phyloP scores from a whole-genome alignment of 2,888 invertebrate species.

The Antheraea assamensis region DNA sequence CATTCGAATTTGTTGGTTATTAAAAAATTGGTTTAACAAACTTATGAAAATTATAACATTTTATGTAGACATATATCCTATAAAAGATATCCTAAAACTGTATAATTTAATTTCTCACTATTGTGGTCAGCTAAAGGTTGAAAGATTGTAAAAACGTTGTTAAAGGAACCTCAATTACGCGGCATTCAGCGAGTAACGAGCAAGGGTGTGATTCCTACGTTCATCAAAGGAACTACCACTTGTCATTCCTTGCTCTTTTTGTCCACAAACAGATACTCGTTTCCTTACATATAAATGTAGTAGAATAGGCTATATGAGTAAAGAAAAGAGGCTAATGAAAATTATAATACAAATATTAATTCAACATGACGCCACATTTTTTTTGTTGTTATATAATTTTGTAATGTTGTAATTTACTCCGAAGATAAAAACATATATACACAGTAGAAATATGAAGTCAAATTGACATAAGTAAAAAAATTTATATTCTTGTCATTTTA shows the following conservation, averaged over 20 bases:
- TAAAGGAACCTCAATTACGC: conserved; percentile 61
- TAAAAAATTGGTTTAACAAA: not conserved
- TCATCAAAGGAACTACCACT: conserved; percentile 42
- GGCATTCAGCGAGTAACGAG: conserved; percentile 64
- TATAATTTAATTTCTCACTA: conserved; percentile 34
- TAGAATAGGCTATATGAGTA: not conserved
- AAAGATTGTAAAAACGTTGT: conserved; percentile 53
- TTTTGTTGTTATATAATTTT: not conserved
- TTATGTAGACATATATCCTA: not conserved
- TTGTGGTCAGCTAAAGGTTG: conserved; percentile 48
- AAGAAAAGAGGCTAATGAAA: conserved; percentile 6
- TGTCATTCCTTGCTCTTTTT: conserved; percentile 21
- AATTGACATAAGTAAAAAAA: no score
- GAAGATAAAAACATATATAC: no score
- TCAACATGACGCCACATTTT: not conserved
- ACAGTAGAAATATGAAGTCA: no score
- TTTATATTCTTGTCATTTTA: no score
- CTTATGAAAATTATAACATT: not conserved
- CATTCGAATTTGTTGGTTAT: no score
- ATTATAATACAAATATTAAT: not conserved
- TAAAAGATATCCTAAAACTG: conserved; percentile 25
- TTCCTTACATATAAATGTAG: conserved; percentile 5
- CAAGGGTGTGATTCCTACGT: conserved; percentile 43
- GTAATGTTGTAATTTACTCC: no score
- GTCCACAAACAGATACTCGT: not conserved